Conservation (phyloP, 2,113 vertebrate genomes). For the Gila orcuttii region DNA sequence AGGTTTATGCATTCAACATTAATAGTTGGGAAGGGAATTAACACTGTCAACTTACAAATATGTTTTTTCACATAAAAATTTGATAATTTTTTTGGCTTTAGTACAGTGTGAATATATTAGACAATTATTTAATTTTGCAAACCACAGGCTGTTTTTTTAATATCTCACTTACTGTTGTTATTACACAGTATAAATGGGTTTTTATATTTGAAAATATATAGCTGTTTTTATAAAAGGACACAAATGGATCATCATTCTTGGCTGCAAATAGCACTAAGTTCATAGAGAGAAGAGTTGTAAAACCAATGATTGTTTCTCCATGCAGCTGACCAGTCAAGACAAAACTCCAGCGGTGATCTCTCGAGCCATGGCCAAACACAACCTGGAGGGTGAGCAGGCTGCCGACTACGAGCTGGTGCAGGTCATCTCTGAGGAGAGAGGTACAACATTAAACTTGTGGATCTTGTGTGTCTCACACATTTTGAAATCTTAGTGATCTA, state of each 20-base stretch:
- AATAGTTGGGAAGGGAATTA: too few relatives aligned
- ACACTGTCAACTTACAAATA: too few relatives aligned
- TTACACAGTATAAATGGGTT: not conserved
- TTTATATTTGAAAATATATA: not conserved
- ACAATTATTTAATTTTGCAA: not conserved
- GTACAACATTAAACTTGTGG: constrained; percentile 65
- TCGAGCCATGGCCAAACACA: constrained; percentile 90
- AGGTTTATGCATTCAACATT: not conserved
- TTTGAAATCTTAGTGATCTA: not conserved
- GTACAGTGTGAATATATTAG: not conserved
- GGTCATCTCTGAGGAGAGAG: constrained; percentile 91
- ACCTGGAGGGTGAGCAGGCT: constrained; percentile 79
- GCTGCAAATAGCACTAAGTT: not conserved
- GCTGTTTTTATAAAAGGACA: not conserved
- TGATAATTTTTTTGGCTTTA: not conserved
- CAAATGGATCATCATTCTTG: not conserved
- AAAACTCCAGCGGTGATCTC: constrained; percentile 88
- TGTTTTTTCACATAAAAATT: not conserved
- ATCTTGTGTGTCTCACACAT: not conserved
- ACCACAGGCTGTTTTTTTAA: too few relatives aligned
- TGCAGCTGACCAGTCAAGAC: constrained; percentile 91
- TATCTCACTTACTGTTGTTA: not conserved
- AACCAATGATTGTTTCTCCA: not conserved
- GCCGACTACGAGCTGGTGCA: constrained; percentile 91
- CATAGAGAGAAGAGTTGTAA: not conserved